Evolutionary conservation across 2,888 invertebrate genomes (phyloP), one percentile per base, ranked within the genome.

Genomic region (Epirrita christyi): DNA sequence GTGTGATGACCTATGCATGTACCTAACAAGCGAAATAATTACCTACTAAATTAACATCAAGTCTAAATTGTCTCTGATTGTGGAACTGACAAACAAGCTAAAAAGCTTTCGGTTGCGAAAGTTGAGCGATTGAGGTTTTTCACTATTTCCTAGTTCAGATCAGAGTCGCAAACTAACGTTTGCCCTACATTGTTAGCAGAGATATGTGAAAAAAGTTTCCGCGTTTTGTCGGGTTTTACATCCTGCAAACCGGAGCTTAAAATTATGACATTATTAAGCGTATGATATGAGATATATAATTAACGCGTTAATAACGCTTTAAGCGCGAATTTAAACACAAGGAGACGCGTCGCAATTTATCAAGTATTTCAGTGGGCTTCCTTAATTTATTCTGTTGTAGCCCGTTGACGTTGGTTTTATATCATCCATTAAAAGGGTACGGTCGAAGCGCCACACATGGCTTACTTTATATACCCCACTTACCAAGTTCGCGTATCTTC

Each of bases 361-460:
- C 75, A 80, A 76, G 74, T 71, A 79, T 81, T 83, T 80, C 72
- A 71, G 75, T 74, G 75, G 76, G 75, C 75, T 76, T 73, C 69
- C 71, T 76, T 81, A 84, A 83, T 83, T 81, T 81, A 81, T 83
- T 78, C 79, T 67, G 76, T 74, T 80, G 78, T 78, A 78, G 76
- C 66, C 71, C 76, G 75, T 77, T 77, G 81, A 77, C 77, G 81
- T 81, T 73, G 81, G 80, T 83, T 83, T 81, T 81, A 83, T 80
- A 66, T 60, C 78, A 78, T 80, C 78, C 81, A 81, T 83, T 83
- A 81, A 74, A 59, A 70, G 74, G 71, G 68, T 70, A 67, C 67
- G 68, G 68, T 68, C 64, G 58, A 66, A 68, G 65, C 51, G 61
- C 40, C 44, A 50, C 54, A 50, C 54, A 59, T 51, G 50, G 46